phyloP scores from a whole-genome alignment of 2,113 vertebrate species.

The Tupaia chinensis region DNA sequence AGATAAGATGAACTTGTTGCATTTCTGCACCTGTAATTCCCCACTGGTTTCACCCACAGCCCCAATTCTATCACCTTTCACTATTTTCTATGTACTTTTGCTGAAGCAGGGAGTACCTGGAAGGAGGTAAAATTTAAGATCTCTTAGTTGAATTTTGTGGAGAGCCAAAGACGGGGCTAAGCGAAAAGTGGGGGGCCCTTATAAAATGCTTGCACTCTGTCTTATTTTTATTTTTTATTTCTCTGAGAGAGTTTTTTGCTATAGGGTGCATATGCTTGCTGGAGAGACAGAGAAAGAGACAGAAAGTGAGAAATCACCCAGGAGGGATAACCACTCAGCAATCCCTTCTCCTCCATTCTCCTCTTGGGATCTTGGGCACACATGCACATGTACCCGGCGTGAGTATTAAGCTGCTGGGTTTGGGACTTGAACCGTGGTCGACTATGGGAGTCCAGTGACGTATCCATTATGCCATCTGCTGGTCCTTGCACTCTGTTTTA shows the following conservation, averaged over 20 bases:
- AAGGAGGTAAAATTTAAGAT: neutral
- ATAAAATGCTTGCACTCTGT: neutral
- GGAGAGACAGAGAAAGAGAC: no score
- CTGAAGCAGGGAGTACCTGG: neutral
- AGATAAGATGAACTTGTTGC: neutral
- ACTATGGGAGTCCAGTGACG: no score
- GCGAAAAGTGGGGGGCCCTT: neutral
- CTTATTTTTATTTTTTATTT: neutral
- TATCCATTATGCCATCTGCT: no score
- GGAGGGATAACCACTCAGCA: no score
- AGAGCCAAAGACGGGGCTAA: neutral
- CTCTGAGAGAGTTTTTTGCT: no score
- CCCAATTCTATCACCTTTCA: neutral
- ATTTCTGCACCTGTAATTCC: neutral
- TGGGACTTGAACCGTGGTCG: no score
- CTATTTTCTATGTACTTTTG: neutral
- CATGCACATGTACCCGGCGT: no score
- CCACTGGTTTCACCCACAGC: neutral
- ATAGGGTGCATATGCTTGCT: no score
- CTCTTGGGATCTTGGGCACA: no score
- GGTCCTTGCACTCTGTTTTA: neutral
- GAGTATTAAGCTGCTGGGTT: no score
- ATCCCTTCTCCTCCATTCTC: no score
- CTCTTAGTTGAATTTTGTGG: neutral
- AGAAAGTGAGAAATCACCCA: no score